These are phyloP conservation scores for Dromius quadrimaculatus DNA, from an alignment of 2,888 invertebrate species.

Conservation along the genomic window DNA sequence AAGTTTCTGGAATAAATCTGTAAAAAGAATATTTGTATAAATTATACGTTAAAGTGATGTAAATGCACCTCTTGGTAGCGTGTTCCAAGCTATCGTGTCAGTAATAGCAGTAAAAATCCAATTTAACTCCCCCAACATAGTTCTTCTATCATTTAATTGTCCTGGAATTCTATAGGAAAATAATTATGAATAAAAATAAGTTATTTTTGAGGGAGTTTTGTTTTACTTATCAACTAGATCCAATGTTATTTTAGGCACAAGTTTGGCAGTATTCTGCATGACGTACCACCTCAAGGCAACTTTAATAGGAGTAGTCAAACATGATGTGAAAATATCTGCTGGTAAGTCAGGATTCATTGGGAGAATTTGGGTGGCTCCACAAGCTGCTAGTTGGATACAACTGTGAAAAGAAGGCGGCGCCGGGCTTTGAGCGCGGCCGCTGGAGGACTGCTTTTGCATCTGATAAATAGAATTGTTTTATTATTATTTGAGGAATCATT, in stretches of 20 bases:
- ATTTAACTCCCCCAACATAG: slow-evolving; percentile 98
- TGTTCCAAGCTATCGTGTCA: slow-evolving; percentile 99
- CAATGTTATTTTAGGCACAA: slow-evolving; percentile 84
- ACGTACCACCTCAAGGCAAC: slow-evolving; percentile 96
- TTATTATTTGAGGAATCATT: background rate
- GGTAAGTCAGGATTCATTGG: slow-evolving; percentile 98
- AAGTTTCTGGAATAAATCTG: slow-evolving; percentile 93
- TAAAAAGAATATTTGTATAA: slow-evolving; percentile 56
- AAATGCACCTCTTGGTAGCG: slow-evolving; percentile 82
- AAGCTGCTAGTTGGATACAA: slow-evolving; percentile 97
- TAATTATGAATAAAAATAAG: background rate
- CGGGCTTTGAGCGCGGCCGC: slow-evolving; percentile 54
- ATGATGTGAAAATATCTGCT: slow-evolving; percentile 97
- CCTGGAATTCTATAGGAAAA: slow-evolving; percentile 85
- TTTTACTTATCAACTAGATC: slow-evolving; percentile 92
- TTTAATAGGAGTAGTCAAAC: slow-evolving; percentile 98
- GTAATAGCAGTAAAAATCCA: slow-evolving; percentile 99
- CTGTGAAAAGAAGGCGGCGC: slow-evolving; percentile 79
- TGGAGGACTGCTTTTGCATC: slow-evolving; percentile 34
- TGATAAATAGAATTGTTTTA: background rate
- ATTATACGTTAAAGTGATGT: background rate
- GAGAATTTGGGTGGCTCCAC: slow-evolving; percentile 90
- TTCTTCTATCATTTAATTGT: slow-evolving; percentile 91
- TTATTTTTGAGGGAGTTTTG: background rate
- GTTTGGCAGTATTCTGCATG: slow-evolving; percentile 83